A percentile compares a stretch with the other conserved stretches of the same genome.
Conservation (phyloP, 2,113 vertebrate genomes). For the Rousettus leschenaultii region DNA sequence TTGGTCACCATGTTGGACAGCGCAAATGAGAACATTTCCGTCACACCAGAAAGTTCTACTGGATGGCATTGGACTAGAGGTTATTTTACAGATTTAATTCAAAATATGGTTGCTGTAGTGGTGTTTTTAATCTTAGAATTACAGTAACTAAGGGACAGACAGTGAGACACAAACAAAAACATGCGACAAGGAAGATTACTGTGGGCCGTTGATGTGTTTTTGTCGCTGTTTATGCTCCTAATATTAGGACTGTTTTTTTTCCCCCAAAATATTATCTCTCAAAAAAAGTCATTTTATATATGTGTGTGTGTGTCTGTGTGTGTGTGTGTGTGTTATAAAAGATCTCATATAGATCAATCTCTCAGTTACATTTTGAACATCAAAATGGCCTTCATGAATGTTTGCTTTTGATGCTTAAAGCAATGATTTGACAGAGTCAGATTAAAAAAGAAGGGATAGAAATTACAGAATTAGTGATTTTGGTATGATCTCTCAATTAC, state of each 20-base stretch:
- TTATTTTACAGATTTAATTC: neutral
- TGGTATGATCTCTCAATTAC: neutral
- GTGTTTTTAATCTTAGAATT: neutral
- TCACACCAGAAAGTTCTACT: neutral
- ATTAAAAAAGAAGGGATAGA: neutral
- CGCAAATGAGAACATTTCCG: neutral
- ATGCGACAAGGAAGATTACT: neutral
- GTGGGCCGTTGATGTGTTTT: neutral
- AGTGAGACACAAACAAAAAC: neutral
- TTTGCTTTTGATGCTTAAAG: neutral
- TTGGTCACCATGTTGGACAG: neutral
- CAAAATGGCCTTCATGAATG: neutral
- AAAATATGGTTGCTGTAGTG: neutral
- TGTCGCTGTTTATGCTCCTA: neutral
- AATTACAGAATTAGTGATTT: neutral
- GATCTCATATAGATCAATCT: neutral
- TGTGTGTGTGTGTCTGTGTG: neutral
- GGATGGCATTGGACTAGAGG: neutral
- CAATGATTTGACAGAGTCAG: neutral
- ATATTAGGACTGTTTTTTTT: neutral
- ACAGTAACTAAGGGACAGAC: neutral
- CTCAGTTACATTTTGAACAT: constrained; percentile 11
- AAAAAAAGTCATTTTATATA: neutral
- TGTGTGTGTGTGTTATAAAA: neutral
- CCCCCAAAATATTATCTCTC: neutral